These are phyloP conservation scores for Edolisoma coerulescens DNA, from an alignment of 2,113 vertebrate species.

Conservation along the genomic window DNA sequence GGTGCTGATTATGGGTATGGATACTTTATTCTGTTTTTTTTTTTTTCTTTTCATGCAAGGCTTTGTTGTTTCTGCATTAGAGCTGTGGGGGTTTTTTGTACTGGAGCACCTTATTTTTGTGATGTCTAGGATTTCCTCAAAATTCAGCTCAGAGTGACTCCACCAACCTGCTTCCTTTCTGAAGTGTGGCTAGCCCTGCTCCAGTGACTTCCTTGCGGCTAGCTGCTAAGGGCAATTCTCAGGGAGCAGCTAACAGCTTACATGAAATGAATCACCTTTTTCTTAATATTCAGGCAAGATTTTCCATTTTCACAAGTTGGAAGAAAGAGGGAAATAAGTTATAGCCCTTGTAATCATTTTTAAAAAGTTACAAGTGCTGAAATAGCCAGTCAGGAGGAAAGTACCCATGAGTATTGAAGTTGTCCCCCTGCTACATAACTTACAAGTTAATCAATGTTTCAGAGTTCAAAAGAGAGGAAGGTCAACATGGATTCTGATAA, in stretches of 20 bases:
- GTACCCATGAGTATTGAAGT: not conserved
- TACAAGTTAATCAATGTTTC: slow-evolving; percentile 36
- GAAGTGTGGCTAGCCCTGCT: not conserved
- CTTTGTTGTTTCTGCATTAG: not conserved
- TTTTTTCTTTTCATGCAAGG: not conserved
- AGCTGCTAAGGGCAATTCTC: not conserved
- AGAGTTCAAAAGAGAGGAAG: slow-evolving; percentile 42
- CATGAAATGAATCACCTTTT: not conserved
- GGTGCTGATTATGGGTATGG: not conserved
- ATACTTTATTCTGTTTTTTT: not conserved
- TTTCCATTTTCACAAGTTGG: not conserved
- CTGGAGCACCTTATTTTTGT: not conserved
- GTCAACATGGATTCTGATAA: slow-evolving; percentile 21
- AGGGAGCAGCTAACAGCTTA: not conserved
- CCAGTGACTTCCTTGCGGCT: not conserved
- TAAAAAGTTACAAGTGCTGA: not conserved
- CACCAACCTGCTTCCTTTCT: not conserved
- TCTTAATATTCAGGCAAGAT: not conserved
- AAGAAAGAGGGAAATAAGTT: not conserved
- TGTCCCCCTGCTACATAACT: not conserved
- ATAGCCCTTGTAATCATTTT: not conserved
- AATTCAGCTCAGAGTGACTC: not conserved
- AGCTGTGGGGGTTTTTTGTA: not conserved
- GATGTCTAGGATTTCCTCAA: not conserved
- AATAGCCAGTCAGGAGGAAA: not conserved